Base-by-base conservation (phyloP, 1,140 invertebrate genomes). In the Dolichoris vasculosae region DNA sequence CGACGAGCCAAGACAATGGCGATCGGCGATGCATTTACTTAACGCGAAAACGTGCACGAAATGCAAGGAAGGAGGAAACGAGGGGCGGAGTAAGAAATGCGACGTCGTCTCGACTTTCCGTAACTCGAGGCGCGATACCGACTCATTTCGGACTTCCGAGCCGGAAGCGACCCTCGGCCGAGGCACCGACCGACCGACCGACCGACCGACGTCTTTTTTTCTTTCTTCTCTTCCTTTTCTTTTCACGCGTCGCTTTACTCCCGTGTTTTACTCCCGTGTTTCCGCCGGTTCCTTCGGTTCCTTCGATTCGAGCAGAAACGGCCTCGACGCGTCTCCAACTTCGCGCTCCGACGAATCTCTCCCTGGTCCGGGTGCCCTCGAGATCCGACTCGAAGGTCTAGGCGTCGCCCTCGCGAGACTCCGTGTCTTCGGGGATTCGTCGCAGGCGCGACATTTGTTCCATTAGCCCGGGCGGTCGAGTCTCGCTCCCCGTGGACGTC, bases 391-490 rank as follows among this genome's bases (percentile, higher is more conserved):
- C 63, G 17, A 55, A 71, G 3, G 43, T 32, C 30, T 11, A 23
- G 35, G 8, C 35, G 35, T 38, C 4, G 7, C 55, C 23, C 48
- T 17, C 75, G 7, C 75, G 51, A 40, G 77, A 20, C 6, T 30
- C 7, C 26, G 7, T 23, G 7, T 80, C 30, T 7, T 17, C 73
- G 35, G 6, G 55, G 30, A n/a, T 3, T 26, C 8, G 46, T 35
- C 35, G 38, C 13, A 30, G 59, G 71, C 80, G 90, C 88, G 89
- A 90, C 90, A 92, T 91, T 91, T 92, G 91, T 91, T 91, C 91
- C 90, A 91, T 91, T 91, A 91, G 90, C 87, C 7, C 86, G 67
- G 81, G 17, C 71, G 51, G 48, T 69, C 6, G 11, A 17, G 2
- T 51, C 48, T n/a, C 20, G 71, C 64, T 90, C 90, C 90, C 91